Evolutionary conservation across 2,888 invertebrate species (phyloP), one percentile per base, ranked within the genome.

Genomic region (Sphecodes monilicornis): DNA sequence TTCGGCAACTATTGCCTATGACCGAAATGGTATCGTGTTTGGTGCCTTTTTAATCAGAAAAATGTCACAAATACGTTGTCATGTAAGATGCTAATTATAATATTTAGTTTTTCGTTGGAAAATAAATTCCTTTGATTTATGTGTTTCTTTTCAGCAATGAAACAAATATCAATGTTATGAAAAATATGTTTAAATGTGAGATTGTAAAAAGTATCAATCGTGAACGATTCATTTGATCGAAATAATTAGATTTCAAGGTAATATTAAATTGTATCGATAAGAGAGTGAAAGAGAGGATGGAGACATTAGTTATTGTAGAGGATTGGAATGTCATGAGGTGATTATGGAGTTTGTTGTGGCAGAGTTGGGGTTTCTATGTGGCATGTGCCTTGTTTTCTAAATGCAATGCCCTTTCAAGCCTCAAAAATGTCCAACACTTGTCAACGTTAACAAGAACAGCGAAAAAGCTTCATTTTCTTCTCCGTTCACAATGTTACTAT

Each of bases 321-420:
- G 13, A 2, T 13, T n/a, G 11, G 13, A 29, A 39, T 29, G 8
- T 22, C n/a, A 13, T 13, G 5, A 29, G 22, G 39, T 16, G n/a
- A 46, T 1, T 60, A 16, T 60, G 73, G 41, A 76, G 26, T 88
- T 93, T 87, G 96, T 96, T 96, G 96, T 95, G 96, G 96, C 96
- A 97, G 95, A 96, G 96, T 96, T 97, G 97, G 97, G 97, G 97
- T 97, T 97, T 97, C 97, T 96, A 96, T 97, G 97, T 96, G 97
- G 97, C 97, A 97, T 97, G 96, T 97, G 97, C 97, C 97, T 96
- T 94, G 94, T 90, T 91, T 92, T 87, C 91, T 95, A 92, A 95
- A 96, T 95, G 97, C 97, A 97, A 97, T 97, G 97, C 97, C 97
- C 97, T 97, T 97, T 97, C 97, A 97, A 97, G 97, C 97, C 97